Conservation (phyloP, 2,797 vertebrate genomes). For the Petrocephalus schoutedeni region DNA sequence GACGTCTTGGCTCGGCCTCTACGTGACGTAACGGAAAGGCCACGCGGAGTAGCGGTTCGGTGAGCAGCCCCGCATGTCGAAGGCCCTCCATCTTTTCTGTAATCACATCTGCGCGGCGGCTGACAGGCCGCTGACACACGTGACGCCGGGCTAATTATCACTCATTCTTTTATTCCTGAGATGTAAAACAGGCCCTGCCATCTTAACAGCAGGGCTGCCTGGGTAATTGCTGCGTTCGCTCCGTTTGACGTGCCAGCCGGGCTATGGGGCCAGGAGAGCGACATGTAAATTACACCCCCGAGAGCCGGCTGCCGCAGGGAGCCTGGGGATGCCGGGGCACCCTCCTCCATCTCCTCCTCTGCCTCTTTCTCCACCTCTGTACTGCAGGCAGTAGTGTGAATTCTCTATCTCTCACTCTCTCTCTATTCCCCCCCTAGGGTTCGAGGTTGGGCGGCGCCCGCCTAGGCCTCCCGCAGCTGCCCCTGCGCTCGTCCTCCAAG, state of each 20-base stretch:
- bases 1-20: neutral
- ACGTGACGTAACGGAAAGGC: neutral
- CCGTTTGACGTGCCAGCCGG: neutral
- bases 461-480: conserved; percentile 68
- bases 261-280: neutral
- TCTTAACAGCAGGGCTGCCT: neutral
- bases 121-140: conserved; percentile 5
- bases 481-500: conserved; percentile 72
- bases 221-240: neutral
- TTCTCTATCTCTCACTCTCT: neutral
- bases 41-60: neutral
- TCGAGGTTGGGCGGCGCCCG: conserved; percentile 71
- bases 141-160: conserved; percentile 15
- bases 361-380: neutral
- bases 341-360: neutral
- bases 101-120: neutral
- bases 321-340: neutral
- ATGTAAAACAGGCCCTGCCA: neutral
- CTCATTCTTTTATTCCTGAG: conserved; percentile 13
- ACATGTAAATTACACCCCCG: conserved; percentile 9
- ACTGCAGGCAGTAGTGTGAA: neutral
- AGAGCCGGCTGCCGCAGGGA: neutral
- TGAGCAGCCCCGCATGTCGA: neutral
- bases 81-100: neutral
- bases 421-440: conserved; percentile 47